A percentile compares a stretch with the other conserved stretches of the same genome.
Conservation (phyloP, 2,888 invertebrate species). For the Campoplex nolae region DNA sequence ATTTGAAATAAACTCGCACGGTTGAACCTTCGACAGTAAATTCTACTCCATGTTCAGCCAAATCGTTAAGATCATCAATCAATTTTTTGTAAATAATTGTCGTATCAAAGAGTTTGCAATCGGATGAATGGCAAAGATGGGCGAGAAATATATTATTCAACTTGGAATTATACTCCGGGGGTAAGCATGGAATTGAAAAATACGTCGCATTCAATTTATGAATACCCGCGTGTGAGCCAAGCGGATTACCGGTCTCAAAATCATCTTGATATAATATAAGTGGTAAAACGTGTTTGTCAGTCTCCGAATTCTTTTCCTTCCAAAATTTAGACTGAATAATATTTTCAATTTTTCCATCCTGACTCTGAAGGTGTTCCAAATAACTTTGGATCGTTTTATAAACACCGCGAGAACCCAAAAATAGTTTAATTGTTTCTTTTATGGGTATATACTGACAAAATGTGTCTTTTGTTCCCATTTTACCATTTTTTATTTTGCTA, state of each 20-base stretch:
- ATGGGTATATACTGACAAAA: conserved; percentile 31
- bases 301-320: neutral
- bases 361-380: conserved; percentile 10
- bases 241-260: conserved; percentile 53
- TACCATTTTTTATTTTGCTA: conserved; percentile 19
- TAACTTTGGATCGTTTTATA: conserved; percentile 24
- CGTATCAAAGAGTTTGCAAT: conserved; percentile 30
- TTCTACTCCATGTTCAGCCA: conserved; percentile 24
- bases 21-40: conserved; percentile 5
- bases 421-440: conserved; percentile 25
- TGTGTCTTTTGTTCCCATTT: conserved; percentile 32
- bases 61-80: conserved; percentile 41
- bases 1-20: conserved; percentile 5
- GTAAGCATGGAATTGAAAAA: conserved; percentile 37
- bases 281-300: conserved; percentile 21
- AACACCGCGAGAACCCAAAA: conserved; percentile 11
- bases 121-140: conserved; percentile 38
- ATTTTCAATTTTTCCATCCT: conserved; percentile 14
- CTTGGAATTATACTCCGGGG: conserved; percentile 23
- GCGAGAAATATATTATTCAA: conserved; percentile 41
- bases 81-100: conserved; percentile 27
- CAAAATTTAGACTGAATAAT: conserved; percentile 39
- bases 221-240: conserved; percentile 44
- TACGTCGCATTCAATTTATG: conserved; percentile 40
- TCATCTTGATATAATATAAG: conserved; percentile 49